Evolutionary conservation across 2,113 vertebrate species (phyloP), one percentile per base, ranked within the genome.

Genomic region (Pristiophorus japonicus): DNA sequence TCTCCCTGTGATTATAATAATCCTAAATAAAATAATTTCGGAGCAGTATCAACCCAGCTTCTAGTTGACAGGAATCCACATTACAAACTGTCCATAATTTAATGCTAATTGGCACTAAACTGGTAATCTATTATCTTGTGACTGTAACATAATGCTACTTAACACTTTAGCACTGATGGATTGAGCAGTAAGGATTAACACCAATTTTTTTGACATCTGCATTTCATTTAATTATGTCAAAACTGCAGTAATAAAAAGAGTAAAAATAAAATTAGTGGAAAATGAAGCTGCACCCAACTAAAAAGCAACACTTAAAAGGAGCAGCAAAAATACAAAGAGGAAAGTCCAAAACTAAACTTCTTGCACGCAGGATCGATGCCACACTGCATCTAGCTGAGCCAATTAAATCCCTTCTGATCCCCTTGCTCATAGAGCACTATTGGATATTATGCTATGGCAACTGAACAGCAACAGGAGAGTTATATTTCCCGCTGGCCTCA

Each of bases 401-500:
- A 70, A 47, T 70, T 47, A 70, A 70, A 94, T 70, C 93, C 93
- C 45, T 45, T 7, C 93, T 51, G 65, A 94, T 94, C 93, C 42
- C 45, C 66, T 92, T 27, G 66, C 93, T 51, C 66, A 73, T 51
- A 30, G 59, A 73, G 24, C 24, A 27, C 66, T 6, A 94, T 67
- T 94, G 93, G 93, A 67, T 94, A 70, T 51, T 47, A 94, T 47
- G 66, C 93, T 94, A 70, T 73, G 65, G 65, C 93, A 94, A 94
- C 93, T 94, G 93, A 94, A 94, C 45, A 70, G 66, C 65, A 94
- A 94, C 66, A 59, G 66, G 93, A 94, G 93, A 94, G 65, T 73
- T 66, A 67, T 94, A 66, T 94, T 94, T 94, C 92, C 92, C 11
- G 38, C 65, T 94, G 93, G 93, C 65, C 66, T 70, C 97, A 98